Conservation (phyloP, 2,797 vertebrate genomes). For the Sebastes steindachneri region DNA sequence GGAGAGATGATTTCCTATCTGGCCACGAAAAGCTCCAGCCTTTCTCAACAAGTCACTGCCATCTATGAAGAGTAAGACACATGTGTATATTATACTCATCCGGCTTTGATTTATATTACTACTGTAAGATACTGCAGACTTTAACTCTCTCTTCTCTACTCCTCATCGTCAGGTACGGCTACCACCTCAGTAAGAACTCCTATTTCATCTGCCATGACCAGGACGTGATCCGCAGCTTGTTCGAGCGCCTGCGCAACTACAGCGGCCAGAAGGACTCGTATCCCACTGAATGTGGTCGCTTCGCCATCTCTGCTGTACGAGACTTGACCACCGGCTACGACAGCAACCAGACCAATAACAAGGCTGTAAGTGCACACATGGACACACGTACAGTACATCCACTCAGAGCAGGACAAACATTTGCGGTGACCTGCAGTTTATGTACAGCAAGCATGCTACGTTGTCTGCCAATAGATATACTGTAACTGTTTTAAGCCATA, state of each 20-base stretch:
- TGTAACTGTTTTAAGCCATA: not conserved
- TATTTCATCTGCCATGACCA: constrained; percentile 97
- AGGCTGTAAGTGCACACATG: constrained; percentile 86
- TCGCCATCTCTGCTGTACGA: constrained; percentile 88
- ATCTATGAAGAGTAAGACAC: constrained; percentile 92
- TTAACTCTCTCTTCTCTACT: not conserved
- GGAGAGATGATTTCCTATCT: constrained; percentile 93
- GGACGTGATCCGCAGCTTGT: constrained; percentile 87
- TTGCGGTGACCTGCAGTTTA: not conserved
- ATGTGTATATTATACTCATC: not conserved
- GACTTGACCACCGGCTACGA: constrained; percentile 96
- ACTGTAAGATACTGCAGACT: not conserved
- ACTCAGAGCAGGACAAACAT: not conserved
- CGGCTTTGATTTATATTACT: not conserved
- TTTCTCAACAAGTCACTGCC: constrained; percentile 89
- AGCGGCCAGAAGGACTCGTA: constrained; percentile 86
- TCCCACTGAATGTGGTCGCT: constrained; percentile 89
- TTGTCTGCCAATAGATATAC: not conserved
- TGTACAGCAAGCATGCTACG: not conserved
- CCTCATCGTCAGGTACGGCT: constrained; percentile 88
- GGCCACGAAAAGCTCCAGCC: constrained; percentile 84
- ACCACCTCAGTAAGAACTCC: constrained; percentile 94
- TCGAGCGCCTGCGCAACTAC: constrained; percentile 91
- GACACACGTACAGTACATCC: not conserved
- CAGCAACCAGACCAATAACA: constrained; percentile 88